These are phyloP conservation scores for Urocitellus parryii DNA, from an alignment of 2,113 vertebrate genomes.

Conservation along the genomic window DNA sequence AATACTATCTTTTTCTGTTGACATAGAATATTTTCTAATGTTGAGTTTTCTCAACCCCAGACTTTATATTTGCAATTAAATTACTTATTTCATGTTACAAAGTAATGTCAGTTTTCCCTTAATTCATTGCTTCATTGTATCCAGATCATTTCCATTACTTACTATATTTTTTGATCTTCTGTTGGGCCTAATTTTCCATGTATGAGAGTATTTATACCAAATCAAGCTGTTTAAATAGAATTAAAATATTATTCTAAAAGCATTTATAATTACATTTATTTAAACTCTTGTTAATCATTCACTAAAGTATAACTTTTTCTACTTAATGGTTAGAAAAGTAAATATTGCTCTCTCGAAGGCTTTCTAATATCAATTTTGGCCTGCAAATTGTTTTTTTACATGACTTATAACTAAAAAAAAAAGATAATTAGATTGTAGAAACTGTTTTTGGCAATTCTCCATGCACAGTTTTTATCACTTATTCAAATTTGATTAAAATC, in stretches of 20 bases:
- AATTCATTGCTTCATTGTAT: background rate
- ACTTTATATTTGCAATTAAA: background rate
- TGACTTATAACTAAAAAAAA: background rate
- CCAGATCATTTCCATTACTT: background rate
- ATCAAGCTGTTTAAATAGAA: slow-evolving; percentile 79
- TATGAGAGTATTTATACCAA: slow-evolving; percentile 64
- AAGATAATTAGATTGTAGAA: slow-evolving; percentile 10
- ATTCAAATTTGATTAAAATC: slow-evolving; percentile 51
- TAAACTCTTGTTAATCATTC: slow-evolving; percentile 82
- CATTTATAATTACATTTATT: slow-evolving; percentile 79
- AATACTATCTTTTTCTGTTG: slow-evolving; percentile 24
- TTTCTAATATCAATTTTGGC: slow-evolving; percentile 58
- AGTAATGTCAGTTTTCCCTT: background rate
- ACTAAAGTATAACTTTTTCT: slow-evolving; percentile 78
- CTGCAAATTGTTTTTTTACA: background rate
- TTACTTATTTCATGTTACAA: background rate
- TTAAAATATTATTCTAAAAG: slow-evolving; percentile 67
- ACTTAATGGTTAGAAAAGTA: slow-evolving; percentile 74
- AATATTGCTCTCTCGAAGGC: slow-evolving; percentile 72
- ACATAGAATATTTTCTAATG: slow-evolving; percentile 49
- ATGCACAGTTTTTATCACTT: slow-evolving; percentile 6
- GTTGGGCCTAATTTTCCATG: slow-evolving; percentile 49
- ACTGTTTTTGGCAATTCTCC: background rate
- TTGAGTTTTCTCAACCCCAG: slow-evolving; percentile 27
- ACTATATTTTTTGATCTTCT: slow-evolving; percentile 41